Evolutionary conservation across 2,797 vertebrate genomes (phyloP).

Genomic region (Simalia tracyae): DNA sequence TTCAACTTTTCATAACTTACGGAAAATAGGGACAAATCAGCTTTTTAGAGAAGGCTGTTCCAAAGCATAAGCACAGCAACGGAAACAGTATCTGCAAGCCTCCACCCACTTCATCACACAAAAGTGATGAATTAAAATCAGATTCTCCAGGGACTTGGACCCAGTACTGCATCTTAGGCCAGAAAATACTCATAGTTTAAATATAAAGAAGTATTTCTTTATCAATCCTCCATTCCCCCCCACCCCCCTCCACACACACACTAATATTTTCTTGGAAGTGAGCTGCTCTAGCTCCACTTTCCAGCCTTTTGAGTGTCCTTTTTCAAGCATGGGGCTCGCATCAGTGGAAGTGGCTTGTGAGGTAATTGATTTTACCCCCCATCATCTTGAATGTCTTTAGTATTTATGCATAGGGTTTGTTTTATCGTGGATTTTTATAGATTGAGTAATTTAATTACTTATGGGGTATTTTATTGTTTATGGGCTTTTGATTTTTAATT

Average conservation of each 20-base stretch:
- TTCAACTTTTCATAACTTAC: not conserved
- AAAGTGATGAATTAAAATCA: not conserved
- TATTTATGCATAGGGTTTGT: too few species aligned
- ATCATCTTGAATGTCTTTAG: too few species aligned
- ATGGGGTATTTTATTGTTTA: too few species aligned
- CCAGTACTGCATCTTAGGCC: not conserved
- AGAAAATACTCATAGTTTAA: not conserved
- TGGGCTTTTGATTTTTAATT: too few species aligned
- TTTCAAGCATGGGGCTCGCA: not conserved
- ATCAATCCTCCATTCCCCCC: not conserved
- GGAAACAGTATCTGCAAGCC: not conserved
- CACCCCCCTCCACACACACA: too few species aligned
- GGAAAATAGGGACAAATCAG: not conserved
- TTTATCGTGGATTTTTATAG: too few species aligned
- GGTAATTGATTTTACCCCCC: too few species aligned
- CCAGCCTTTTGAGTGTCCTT: not conserved
- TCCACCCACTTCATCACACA: not conserved
- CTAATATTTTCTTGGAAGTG: not conserved
- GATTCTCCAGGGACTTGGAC: not conserved
- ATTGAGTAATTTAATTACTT: too few species aligned
- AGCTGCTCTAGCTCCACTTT: not conserved
- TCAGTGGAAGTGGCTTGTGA: too few species aligned
- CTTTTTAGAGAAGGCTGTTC: not conserved
- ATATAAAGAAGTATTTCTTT: not conserved
- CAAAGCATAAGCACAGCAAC: not conserved